Evolutionary conservation across 2,888 invertebrate species (phyloP).

Genomic region (Notocelia uddmanniana): DNA sequence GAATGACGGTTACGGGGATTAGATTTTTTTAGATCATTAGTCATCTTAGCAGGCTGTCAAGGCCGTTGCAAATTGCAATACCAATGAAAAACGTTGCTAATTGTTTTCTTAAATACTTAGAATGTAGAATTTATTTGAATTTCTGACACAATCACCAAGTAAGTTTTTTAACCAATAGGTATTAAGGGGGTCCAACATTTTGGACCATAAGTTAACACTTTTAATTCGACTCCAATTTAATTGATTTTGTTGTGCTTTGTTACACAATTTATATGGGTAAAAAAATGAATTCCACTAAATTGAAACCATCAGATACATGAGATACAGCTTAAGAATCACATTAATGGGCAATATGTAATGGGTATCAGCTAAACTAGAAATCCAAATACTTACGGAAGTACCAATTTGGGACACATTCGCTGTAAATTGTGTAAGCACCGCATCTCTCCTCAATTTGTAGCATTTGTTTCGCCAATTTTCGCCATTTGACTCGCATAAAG

Average conservation of each 20-base stretch:
- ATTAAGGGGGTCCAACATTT: too few species aligned
- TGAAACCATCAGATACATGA: too few species aligned
- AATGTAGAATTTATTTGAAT: not conserved
- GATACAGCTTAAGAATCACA: too few species aligned
- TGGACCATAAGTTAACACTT: too few species aligned
- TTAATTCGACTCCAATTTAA: too few species aligned
- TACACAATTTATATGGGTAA: too few species aligned
- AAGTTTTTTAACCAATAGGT: too few species aligned
- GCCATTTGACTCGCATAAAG: conserved; percentile 40
- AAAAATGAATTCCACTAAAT: too few species aligned
- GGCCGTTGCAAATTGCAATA: conserved; percentile 36
- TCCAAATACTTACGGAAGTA: not conserved
- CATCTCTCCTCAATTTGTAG: conserved; percentile 3
- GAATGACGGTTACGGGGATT: conserved; percentile 32
- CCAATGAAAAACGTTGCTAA: conserved; percentile 7
- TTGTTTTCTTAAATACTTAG: conserved; percentile 10
- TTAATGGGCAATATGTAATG: too few species aligned
- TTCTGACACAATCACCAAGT: conserved; percentile 20
- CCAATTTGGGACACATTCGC: conserved; percentile 5
- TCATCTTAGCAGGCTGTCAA: conserved; percentile 41
- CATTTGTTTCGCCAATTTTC: conserved; percentile 41
- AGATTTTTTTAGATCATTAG: conserved; percentile 40
- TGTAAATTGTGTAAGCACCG: not conserved
- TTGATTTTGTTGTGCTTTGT: too few species aligned
- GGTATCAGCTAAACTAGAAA: too few species aligned